Base-by-base conservation (phyloP, 2,888 invertebrate species). In the Fabriciana adippe region DNA sequence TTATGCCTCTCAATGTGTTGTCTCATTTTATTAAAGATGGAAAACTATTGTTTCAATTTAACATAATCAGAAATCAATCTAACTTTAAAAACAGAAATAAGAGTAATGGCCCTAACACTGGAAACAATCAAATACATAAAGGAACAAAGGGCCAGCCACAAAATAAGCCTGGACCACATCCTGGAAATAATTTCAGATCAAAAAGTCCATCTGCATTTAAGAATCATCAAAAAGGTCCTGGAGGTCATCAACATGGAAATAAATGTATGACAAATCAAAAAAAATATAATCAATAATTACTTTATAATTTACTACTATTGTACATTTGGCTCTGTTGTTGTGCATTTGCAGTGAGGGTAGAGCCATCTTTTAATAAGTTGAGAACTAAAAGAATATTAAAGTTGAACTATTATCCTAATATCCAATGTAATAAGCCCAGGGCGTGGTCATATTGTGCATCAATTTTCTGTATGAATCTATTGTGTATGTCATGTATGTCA, bases 1-100 rank as follows among this genome's bases (percentile, higher is more conserved):
- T 89, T 48, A 66, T 91, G 56, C 89, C 92, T 1, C 73, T 90
- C 18, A 82, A 81, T 48, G 76, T 80, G 57, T 72, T 92, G 18
- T 67, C 71, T 2, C 79, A 89, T 71, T 92, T 87, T 60, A 78
- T 91, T 26, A 80, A 81, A 53, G 81, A 87, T 70, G 85, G 82
- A 66, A 85, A 80, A 66, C 21, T 89, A 60, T 78, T 81, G 1
- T 89, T 92, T 68, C 78, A 81, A 72, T 87, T 89, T 72, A 82
- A 81, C 56, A 84, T 91, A 13, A 87, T 85, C 73, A 85, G 80
- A 65, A 75, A 81, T 47, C 79, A 67, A 45, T 51, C 60, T 16
- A 50, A 47, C 81, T 15, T 72, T 74, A 3, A 73, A 73, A 8
- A 73, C 73, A 21, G 74, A 68, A 6, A 70, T 69, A 6, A 78